Percentiles rank a stretch among this genome's conserved stretches.
Conservation (phyloP, 2,797 vertebrate genomes). For the Eptatretus atami region DNA sequence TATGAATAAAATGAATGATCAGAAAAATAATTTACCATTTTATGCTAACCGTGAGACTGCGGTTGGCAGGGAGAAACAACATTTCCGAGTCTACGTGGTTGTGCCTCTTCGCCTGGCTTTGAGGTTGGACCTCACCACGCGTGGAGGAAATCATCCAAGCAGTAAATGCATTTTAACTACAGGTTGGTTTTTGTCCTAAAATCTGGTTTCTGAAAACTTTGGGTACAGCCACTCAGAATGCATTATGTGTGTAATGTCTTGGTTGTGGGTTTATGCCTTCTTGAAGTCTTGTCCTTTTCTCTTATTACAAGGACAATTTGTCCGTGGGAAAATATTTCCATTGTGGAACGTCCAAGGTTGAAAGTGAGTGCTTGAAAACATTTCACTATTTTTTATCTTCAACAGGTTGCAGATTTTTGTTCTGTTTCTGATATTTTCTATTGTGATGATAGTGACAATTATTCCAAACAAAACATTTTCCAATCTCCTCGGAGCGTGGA, state of each 20-base stretch:
- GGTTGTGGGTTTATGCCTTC: neutral
- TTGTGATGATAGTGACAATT: no score
- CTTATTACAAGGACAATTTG: slow-evolving; percentile 34
- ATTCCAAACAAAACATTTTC: no score
- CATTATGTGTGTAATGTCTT: neutral
- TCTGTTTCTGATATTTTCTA: no score
- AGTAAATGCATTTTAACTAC: slow-evolving; percentile 56
- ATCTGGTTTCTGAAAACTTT: no score
- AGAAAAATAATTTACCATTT: no score
- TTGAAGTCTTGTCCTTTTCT: slow-evolving; percentile 5
- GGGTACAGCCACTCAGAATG: neutral
- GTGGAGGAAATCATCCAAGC: slow-evolving; percentile 45
- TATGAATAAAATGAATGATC: no score
- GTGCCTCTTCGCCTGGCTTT: slow-evolving; percentile 45
- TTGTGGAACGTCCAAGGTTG: slow-evolving; percentile 28
- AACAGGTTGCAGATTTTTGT: no score
- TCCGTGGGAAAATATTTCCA: slow-evolving; percentile 35
- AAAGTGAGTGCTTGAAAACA: slow-evolving; percentile 29
- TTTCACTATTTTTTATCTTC: no score
- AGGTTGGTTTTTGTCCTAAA: slow-evolving; percentile 16
- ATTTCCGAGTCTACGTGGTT: slow-evolving; percentile 45
- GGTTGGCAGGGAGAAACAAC: slow-evolving; percentile 22
- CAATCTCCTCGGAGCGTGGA: no score
- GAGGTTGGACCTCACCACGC: slow-evolving; percentile 41
- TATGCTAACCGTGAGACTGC: no score